Conservation (phyloP, 2,888 invertebrate species). For the Plutella xylostella region DNA sequence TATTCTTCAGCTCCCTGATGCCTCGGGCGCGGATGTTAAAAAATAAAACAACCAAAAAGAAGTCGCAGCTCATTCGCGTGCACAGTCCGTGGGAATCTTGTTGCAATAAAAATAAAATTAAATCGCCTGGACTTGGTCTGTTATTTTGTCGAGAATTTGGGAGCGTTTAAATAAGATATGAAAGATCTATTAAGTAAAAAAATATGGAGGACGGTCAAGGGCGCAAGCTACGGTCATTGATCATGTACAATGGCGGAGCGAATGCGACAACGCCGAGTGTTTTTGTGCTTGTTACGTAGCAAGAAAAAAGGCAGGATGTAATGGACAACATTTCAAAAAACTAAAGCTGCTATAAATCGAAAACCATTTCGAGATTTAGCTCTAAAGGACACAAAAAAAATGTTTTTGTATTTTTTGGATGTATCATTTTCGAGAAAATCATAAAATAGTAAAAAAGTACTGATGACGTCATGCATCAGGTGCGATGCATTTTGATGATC, state of each 20-base stretch:
- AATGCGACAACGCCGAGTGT: constrained; percentile 30
- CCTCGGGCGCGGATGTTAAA: neutral
- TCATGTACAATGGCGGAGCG: constrained; percentile 30
- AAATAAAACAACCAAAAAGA: neutral
- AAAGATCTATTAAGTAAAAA: neutral
- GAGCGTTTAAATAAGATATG: neutral
- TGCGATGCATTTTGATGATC: too few relatives aligned
- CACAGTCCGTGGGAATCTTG: constrained; percentile 54
- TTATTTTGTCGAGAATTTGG: constrained; percentile 25
- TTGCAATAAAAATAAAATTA: constrained; percentile 36
- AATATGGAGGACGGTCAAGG: constrained; percentile 9
- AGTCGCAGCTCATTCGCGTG: constrained; percentile 36
- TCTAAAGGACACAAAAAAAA: too few relatives aligned
- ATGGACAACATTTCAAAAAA: too few relatives aligned
- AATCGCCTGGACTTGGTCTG: constrained; percentile 23
- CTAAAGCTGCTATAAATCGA: too few relatives aligned
- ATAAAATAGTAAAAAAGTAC: too few relatives aligned
- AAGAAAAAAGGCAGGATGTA: neutral
- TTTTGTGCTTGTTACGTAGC: constrained; percentile 14
- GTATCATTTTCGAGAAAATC: too few relatives aligned
- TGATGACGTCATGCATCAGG: too few relatives aligned
- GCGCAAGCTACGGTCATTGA: constrained; percentile 24
- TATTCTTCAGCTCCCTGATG: constrained; percentile 20
- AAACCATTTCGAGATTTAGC: too few relatives aligned
- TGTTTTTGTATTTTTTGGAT: too few relatives aligned